These are phyloP conservation scores for Acipenser ruthenus DNA, from an alignment of 2,797 vertebrate genomes.

Conservation along the genomic window DNA sequence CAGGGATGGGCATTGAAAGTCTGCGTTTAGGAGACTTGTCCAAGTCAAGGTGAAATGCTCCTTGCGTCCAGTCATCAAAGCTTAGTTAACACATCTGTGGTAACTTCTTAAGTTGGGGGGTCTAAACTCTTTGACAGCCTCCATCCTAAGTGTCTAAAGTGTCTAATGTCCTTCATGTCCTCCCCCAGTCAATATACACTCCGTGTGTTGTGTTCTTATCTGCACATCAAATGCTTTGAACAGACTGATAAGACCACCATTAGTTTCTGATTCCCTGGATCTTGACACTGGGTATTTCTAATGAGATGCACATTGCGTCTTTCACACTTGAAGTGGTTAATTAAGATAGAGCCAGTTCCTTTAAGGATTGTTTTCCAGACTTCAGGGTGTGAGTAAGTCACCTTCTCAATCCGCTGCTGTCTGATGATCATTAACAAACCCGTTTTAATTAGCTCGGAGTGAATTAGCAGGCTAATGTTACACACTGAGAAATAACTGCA, in stretches of 20 bases:
- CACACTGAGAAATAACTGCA: too few species aligned
- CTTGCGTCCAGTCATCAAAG: too few species aligned
- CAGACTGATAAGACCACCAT: slow-evolving; percentile 53
- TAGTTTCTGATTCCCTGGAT: slow-evolving; percentile 33
- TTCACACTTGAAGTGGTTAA: background rate
- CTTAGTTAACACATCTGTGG: too few species aligned
- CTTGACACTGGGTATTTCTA: slow-evolving; percentile 24
- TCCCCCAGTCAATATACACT: slow-evolving; percentile 26
- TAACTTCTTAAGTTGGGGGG: too few species aligned
- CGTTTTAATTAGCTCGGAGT: background rate
- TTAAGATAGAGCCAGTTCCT: background rate
- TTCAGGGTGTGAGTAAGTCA: slow-evolving; percentile 41
- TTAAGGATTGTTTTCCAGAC: slow-evolving; percentile 47
- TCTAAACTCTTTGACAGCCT: too few species aligned
- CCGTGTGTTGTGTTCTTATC: slow-evolving; percentile 30
- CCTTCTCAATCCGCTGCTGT: slow-evolving; percentile 17
- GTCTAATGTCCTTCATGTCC: background rate
- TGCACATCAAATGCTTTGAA: slow-evolving; percentile 52
- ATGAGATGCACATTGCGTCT: slow-evolving; percentile 7
- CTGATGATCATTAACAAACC: slow-evolving; percentile 28
- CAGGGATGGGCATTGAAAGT: too few species aligned
- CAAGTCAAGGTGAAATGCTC: too few species aligned
- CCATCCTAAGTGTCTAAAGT: too few species aligned
- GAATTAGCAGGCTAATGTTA: too few species aligned
- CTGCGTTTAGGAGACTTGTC: too few species aligned